phyloP scores from a whole-genome alignment of 1,140 invertebrate genomes.

The Drosophila navojoa region DNA sequence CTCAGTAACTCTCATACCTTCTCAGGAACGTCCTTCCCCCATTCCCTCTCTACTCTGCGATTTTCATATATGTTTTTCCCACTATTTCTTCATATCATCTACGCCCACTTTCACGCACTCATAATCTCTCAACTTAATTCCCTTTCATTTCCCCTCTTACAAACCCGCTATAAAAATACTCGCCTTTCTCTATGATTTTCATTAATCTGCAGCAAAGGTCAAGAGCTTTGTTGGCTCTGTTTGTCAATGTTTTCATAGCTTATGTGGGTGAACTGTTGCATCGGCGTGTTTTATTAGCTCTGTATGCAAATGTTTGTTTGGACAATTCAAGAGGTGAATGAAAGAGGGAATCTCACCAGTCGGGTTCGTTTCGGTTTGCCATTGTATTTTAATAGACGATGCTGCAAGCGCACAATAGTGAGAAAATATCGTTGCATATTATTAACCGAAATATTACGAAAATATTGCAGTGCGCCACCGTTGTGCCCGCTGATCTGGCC shows the following conservation, averaged over 20 bases:
- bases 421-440: slow-evolving; percentile 15
- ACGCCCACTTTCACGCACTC: too few species aligned
- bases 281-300: neutral
- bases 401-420: slow-evolving; percentile 3
- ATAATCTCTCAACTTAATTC: neutral
- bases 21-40: too few species aligned
- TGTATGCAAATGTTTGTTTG: slow-evolving; percentile 1
- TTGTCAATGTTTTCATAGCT: neutral
- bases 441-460: slow-evolving; percentile 5
- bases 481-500: slow-evolving; percentile 62
- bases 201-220: neutral
- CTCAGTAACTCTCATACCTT: too few species aligned
- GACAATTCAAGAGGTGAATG: slow-evolving; percentile 1
- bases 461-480: slow-evolving; percentile 53
- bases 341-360: neutral
- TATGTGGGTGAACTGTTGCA: neutral
- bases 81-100: neutral
- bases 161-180: too few species aligned
- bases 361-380: neutral
- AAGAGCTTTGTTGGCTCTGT: neutral
- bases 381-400: neutral
- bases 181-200: neutral
- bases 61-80: too few species aligned
- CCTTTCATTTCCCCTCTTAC: neutral
- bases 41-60: too few species aligned